Evolutionary conservation across 2,888 invertebrate species (phyloP).

Genomic region (Ferdinandea cuprea): DNA sequence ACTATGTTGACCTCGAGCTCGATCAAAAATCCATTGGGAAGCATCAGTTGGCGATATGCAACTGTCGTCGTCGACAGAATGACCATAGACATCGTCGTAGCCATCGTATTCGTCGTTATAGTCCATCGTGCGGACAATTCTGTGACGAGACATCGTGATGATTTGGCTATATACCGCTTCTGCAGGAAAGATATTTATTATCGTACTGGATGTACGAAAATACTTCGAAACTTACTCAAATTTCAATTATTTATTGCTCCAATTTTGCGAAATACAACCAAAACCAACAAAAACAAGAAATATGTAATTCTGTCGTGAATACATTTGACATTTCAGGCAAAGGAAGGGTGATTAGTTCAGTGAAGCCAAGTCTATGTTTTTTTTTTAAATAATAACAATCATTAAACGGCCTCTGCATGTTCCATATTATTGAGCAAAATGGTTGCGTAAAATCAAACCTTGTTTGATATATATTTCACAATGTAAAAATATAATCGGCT

Average conservation of each 20-base stretch:
- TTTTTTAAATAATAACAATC: too few relatives aligned
- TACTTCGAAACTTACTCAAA: slow-evolving; percentile 25
- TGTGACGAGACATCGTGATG: slow-evolving; percentile 91
- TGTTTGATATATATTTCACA: too few relatives aligned
- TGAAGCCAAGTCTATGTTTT: slow-evolving; percentile 55
- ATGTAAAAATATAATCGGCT: too few relatives aligned
- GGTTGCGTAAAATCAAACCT: too few relatives aligned
- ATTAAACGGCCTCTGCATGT: too few relatives aligned
- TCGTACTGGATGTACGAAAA: background rate
- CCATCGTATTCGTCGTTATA: slow-evolving; percentile 95
- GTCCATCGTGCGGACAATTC: slow-evolving; percentile 92
- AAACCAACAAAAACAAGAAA: slow-evolving; percentile 54
- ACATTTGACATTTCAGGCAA: slow-evolving; percentile 37
- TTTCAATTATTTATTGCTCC: slow-evolving; percentile 12
- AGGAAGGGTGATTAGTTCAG: background rate
- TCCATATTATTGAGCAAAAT: too few relatives aligned
- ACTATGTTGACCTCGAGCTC: slow-evolving; percentile 88
- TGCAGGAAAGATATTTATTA: background rate
- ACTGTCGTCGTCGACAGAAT: slow-evolving; percentile 96
- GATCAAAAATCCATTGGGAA: slow-evolving; percentile 93
- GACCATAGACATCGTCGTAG: slow-evolving; percentile 94
- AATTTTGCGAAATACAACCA: slow-evolving; percentile 45
- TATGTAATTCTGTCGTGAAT: background rate
- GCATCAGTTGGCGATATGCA: slow-evolving; percentile 95
- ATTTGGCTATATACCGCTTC: slow-evolving; percentile 15